Base-by-base conservation (phyloP, 2,888 invertebrate species). In the Troilus luridus region DNA sequence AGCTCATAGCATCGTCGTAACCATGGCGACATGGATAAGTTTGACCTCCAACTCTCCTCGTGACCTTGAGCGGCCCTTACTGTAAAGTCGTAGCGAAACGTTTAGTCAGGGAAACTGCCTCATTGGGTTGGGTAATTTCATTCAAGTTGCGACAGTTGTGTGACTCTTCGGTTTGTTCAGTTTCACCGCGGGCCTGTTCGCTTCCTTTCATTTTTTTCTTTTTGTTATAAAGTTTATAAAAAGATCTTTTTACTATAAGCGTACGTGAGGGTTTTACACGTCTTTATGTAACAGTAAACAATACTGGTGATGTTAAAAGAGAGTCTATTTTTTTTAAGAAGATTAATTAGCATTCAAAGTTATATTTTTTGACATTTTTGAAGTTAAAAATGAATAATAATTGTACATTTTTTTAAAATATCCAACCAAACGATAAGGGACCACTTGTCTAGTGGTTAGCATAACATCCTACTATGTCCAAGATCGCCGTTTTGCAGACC, bases 81-180 rank as follows among this genome's bases (percentile, higher is more conserved):
- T 77, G 72, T 85, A 56, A 58, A 85, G 85, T 85, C 85, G 85
- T 85, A 85, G 21, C 85, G 85, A 85, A 85, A 85, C 85, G 56
- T 85, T 85, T 85, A 85, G 85, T 85, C 85, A 85, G 85, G 85
- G 85, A 58, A 85, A 85, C 54, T 56, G 21, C 56, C 85, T 85
- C 85, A 85, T 58, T 85, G 85, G n/a, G 56, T 85, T 85, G 85
- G 21, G 56, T 85, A 85, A 85, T 58, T 85, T 85, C 56, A 85
- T 58, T 85, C 56, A 21, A 1, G 85, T 85, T 85, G 85, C 85
- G 85, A 85, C 56, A 85, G 21, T 11, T 6, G 21, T 6, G 21
- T 85, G 85, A 85, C 85, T 56, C 85, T 85, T 85, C 85, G 56
- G n/a, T 56, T 58, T 58, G 85, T n/a, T 56, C 85, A 58, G 85